Evolutionary conservation across 2,888 invertebrate genomes (phyloP), one percentile per base, ranked within the genome.

Genomic region (Acleris cristana): DNA sequence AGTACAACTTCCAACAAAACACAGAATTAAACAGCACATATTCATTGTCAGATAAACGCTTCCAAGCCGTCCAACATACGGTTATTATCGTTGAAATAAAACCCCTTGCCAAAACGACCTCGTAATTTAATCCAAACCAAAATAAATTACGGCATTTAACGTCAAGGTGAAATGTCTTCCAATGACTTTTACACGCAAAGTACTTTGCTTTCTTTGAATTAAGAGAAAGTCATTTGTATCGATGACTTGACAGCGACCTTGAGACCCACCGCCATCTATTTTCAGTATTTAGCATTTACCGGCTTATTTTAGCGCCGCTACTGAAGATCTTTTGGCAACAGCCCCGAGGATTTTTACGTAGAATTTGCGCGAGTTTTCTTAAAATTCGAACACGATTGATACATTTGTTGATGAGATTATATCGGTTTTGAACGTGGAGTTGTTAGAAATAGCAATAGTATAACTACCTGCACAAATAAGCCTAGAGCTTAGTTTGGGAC

Each of bases 261-360:
- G 58, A 44, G 58, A 12, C 26, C 23, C 26, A 18, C 56, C 44
- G 45, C 14, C 59, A 21, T 44, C 56, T 44, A 56, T 49, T 64
- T 59, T 34, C 49, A 60, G 49, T 49, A 73, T 74, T 75, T 72
- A 60, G 40, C 48, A 73, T 74, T 75, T 72, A 73, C 69, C 72
- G 65, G 69, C 76, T 72, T 76, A 74, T 78, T 76, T 78, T 73
- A 71, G 74, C 76, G 74, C 73, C 73, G 51, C 40, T 44, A 61
- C 65, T 57, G 64, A 26, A 48, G 59, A 54, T 12, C 40, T 58
- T 62, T 62, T 67, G 67, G 67, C 67, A 67, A 34, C 67, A 14
- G 56, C 57, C 8, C 40, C 34, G 66, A 21, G 40, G 26, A 57
- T 63, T 67, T 62, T 63, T 63, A 67, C 67, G 53, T 54, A 34